These are phyloP conservation scores for Cylas formicarius DNA, from an alignment of 1,140 invertebrate species.

Conservation along the genomic window DNA sequence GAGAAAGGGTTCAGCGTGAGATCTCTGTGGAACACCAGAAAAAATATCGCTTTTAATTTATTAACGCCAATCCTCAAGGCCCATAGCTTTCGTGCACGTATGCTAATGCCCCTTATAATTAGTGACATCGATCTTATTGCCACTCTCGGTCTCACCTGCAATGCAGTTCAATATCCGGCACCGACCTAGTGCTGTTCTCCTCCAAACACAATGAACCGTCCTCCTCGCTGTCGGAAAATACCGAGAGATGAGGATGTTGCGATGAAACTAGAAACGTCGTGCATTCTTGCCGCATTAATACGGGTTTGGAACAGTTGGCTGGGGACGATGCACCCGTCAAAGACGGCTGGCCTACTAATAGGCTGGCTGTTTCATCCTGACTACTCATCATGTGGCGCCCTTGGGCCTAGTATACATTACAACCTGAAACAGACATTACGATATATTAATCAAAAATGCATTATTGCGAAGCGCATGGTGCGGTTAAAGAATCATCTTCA, in stretches of 20 bases:
- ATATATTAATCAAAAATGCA: too few relatives aligned
- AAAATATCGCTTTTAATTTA: too few relatives aligned
- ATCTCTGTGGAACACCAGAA: too few relatives aligned
- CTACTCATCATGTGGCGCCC: conserved; percentile 45
- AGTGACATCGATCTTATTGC: too few relatives aligned
- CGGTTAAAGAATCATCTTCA: too few relatives aligned
- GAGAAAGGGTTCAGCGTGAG: too few relatives aligned
- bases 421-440: conserved; percentile 19
- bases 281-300: conserved; percentile 75
- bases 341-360: conserved; percentile 55
- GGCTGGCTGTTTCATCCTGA: conserved; percentile 70
- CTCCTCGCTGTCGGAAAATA: conserved; percentile 70
- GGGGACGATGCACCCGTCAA: conserved; percentile 46
- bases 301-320: conserved; percentile 54
- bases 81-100: too few relatives aligned
- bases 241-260: conserved; percentile 63
- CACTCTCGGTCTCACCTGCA: conserved; percentile 54
- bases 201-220: conserved; percentile 55
- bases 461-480: too few relatives aligned
- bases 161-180: conserved; percentile 83
- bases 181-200: conserved; percentile 69
- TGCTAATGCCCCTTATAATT: too few relatives aligned
- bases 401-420: conserved; percentile 21
- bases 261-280: conserved; percentile 66
- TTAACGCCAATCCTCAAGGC: too few relatives aligned